Evolutionary conservation across 37 sponge, comb jelly and placozoan species (phyloP).

Genomic region (Bolinopsis microptera): DNA sequence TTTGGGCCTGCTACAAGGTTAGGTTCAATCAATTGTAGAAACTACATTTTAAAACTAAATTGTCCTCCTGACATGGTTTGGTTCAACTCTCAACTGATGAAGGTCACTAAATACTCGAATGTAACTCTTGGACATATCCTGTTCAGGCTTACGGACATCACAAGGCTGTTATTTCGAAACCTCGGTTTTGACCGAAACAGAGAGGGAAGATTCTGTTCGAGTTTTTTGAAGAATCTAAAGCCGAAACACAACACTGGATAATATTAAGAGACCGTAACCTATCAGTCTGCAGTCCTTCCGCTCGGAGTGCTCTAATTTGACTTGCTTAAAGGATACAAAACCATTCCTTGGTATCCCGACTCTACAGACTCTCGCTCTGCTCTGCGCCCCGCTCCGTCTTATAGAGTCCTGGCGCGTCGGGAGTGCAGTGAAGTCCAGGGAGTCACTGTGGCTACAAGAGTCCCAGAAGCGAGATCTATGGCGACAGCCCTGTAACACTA

Average conservation of each 20-base stretch:
- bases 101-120: too few relatives aligned
- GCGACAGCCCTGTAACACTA: not conserved
- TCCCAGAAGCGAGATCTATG: not conserved
- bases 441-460: not conserved
- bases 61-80: too few relatives aligned
- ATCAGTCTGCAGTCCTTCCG: too few relatives aligned
- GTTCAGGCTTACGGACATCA: conserved; percentile 1
- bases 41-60: too few relatives aligned
- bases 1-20: conserved; percentile 43
- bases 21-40: too few relatives aligned
- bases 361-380: not conserved
- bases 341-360: not conserved
- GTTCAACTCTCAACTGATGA: too few relatives aligned
- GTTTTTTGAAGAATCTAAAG: not conserved
- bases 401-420: too few relatives aligned
- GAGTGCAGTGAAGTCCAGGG: too few relatives aligned
- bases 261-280: too few relatives aligned
- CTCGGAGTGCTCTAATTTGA: not conserved
- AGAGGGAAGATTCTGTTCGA: conserved; percentile 23
- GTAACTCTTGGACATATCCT: too few relatives aligned
- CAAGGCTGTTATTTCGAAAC: not conserved
- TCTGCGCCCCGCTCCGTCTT: not conserved
- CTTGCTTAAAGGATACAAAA: not conserved
- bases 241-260: too few relatives aligned
- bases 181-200: not conserved